Base-by-base conservation (phyloP, 2,888 invertebrate genomes). In the Melipona bicolor region DNA sequence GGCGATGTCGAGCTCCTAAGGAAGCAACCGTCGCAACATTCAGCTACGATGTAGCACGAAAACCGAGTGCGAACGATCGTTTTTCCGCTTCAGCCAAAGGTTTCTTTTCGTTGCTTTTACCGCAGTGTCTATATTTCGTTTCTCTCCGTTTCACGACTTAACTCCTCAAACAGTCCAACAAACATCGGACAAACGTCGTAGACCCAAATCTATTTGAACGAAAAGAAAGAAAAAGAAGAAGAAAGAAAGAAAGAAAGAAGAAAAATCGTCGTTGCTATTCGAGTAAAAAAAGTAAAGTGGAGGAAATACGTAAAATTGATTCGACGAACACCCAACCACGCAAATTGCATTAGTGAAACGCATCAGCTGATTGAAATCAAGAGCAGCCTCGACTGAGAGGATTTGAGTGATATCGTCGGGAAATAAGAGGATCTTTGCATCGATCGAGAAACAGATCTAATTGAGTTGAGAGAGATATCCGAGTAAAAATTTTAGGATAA, bases 1-100 rank as follows among this genome's bases (percentile, higher is more conserved):
- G 21, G n/a, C 52, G 36, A 68, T 64, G 49, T 52, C 17, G 11
- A 27, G 36, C 15, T 24, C 13, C 49, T 64, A n/a, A 67, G 24
- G 67, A 49, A 54, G n/a, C 17, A 15, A 36, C 17, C 36, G 56
- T 50, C 36, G 50, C 24, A 49, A 49, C 59, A 21, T 50, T n/a
- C 13, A 56, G 71, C 64, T 87, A 87, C 81, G 15, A 89, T 89
- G 89, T 90, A 89, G 84, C 61, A 24, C 21, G 19, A n/a, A 19
- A 52, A 59, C 24, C 61, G 61, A 49, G 77, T 56, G 70, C 78
- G 15, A 36, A 36, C 64, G 36, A 21, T 36, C 21, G 36, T 65
- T n/a, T 65, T 65, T n/a, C 72, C 78, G 77, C 85, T 85, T 84
- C 21, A 64, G 64, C 64, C 27, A 67, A 79, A 11, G 9, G 21